Evolutionary conservation across 2,113 vertebrate species (phyloP).

Genomic region (Micronycteris hirsuta): DNA sequence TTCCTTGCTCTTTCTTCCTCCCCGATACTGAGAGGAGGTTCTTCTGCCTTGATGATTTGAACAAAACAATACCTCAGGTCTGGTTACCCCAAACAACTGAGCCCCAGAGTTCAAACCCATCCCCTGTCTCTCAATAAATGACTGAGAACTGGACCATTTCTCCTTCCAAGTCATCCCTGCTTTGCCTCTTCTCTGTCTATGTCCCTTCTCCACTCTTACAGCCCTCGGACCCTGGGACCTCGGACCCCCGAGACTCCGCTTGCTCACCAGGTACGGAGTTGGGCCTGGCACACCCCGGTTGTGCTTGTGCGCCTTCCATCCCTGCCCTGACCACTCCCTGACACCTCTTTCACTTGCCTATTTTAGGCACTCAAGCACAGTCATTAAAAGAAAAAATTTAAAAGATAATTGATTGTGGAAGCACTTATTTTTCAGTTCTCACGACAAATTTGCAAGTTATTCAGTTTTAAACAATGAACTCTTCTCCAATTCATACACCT

Average conservation of each 20-base stretch:
- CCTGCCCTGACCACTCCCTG: neutral
- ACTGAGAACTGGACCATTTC: neutral
- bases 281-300: accelerated
- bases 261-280: neutral
- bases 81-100: neutral
- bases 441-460: neutral
- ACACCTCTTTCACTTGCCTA: neutral
- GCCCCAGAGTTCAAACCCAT: neutral
- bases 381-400: neutral
- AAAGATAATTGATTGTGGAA: neutral
- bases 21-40: neutral
- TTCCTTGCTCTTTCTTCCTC: neutral
- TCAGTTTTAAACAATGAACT: neutral
- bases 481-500: neutral
- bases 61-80: neutral
- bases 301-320: accelerated
- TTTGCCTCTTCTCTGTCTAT: neutral
- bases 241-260: neutral
- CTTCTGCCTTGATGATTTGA: neutral
- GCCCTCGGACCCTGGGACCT: neutral
- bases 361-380: neutral
- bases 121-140: neutral
- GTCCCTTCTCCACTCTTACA: neutral
- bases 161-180: neutral
- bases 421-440: neutral